Percentiles rank a stretch among this genome's conserved stretches.
Evolutionary conservation across 2,797 vertebrate species (phyloP).

Genomic region (Anas georgica): DNA sequence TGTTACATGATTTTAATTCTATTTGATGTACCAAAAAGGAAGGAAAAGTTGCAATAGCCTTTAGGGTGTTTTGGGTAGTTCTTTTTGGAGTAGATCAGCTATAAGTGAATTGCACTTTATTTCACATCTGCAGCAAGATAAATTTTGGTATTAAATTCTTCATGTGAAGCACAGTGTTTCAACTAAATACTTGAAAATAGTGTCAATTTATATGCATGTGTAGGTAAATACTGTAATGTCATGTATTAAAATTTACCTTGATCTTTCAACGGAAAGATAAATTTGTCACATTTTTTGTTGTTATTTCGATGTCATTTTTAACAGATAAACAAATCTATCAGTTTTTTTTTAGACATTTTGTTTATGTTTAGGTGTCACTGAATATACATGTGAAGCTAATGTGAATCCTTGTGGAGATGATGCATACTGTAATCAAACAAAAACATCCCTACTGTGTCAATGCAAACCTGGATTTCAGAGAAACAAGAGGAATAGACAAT

Average conservation of each 20-base stretch:
- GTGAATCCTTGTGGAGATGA: slow-evolving; percentile 96
- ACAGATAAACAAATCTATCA: background rate
- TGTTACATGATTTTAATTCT: background rate
- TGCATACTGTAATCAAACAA: slow-evolving; percentile 93
- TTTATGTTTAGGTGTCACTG: slow-evolving; percentile 79
- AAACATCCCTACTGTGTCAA: slow-evolving; percentile 87
- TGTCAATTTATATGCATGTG: background rate
- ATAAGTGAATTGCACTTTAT: background rate
- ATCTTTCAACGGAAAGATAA: background rate
- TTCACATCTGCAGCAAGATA: background rate
- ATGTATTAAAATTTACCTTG: background rate
- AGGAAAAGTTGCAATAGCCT: background rate
- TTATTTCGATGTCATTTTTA: background rate
- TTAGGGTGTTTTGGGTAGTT: background rate
- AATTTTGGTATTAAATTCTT: background rate
- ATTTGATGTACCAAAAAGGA: background rate
- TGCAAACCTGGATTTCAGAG: slow-evolving; percentile 96
- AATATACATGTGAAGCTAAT: slow-evolving; percentile 91
- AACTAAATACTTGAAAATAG: background rate
- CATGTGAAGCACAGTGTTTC: background rate
- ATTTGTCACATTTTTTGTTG: background rate
- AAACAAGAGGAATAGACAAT: slow-evolving; percentile 87
- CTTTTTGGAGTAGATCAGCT: background rate
- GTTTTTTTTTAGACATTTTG: background rate
- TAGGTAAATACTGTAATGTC: background rate